Base-by-base conservation (phyloP, 2,888 invertebrate species). In the Cheilosia vulpina region DNA sequence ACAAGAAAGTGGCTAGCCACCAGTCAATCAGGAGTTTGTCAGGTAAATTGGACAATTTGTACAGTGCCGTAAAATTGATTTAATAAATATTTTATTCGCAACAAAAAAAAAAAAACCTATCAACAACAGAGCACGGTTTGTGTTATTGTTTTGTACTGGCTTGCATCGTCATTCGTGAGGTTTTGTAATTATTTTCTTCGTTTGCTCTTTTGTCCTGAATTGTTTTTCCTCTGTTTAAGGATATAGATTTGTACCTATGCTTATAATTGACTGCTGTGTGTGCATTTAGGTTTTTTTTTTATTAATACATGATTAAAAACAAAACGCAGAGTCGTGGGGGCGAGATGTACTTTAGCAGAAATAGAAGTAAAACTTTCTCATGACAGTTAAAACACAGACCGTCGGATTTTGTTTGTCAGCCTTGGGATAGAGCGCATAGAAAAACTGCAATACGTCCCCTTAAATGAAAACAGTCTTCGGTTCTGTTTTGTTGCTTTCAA, bases 21-120 rank as follows among this genome's bases (percentile, higher is more conserved):
- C 76, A 68, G 85, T 77, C 85, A 81, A 85, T 85, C 85, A 81
- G 62, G 45, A 53, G 27, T 76, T 85, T 85, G 85, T 81, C 85
- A 81, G 85, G n/a, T 76, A 85, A 85, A 85, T 85, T 85, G 85
- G 85, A 81, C 81, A 85, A 85, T 85, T 85, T 85, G 76, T 85
- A 80, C 84, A 81, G 65, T 75, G 24, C 58, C 84, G 47, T 53
- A 34, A 58, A 71, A 85, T 85, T 81, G 85, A 85, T 81, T 81
- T 72, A 57, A 85, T 85, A 72, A 85, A 85, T 85, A 81, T 81
- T 85, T 85, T 43, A 85, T 65, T 15, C 13, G 50, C 47, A 65
- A 19, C 41, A 65, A 19, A 81, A 63, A 45, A 68, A 68, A 53
- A 65, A 38, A 45, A n/a, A n/a, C n/a, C n/a, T 19, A 27, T 27